Conservation (phyloP, 2,888 invertebrate genomes). For the Endotricha flammealis region DNA sequence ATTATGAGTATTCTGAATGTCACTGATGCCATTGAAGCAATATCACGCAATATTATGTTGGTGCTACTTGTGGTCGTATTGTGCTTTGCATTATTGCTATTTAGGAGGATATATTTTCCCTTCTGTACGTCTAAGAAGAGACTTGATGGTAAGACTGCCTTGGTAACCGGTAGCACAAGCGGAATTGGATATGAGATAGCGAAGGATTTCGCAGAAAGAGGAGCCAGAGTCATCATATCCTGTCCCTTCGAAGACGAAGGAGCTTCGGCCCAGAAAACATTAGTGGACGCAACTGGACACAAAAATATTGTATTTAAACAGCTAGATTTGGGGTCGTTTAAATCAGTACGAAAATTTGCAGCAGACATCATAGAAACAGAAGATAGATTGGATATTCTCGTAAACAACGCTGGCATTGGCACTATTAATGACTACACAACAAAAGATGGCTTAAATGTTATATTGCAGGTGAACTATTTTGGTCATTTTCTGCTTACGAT, state of each 20-base stretch:
- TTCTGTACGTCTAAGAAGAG: conserved; percentile 23
- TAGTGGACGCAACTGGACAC: conserved; percentile 80
- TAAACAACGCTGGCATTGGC: conserved; percentile 92
- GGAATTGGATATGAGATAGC: conserved; percentile 54
- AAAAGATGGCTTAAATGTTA: conserved; percentile 88
- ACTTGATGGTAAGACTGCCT: conserved; percentile 34
- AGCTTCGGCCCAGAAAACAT: conserved; percentile 64
- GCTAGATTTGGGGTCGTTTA: conserved; percentile 84
- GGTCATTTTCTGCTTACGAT: conserved; percentile 94
- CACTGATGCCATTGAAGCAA: too few relatives aligned
- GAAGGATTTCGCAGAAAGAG: too few relatives aligned
- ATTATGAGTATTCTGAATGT: too few relatives aligned
- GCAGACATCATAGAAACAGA: conserved; percentile 83
- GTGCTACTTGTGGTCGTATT: too few relatives aligned
- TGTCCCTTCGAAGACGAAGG: conserved; percentile 52
- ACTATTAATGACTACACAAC: conserved; percentile 74
- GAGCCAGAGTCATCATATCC: conserved; percentile 50
- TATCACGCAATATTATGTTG: too few relatives aligned
- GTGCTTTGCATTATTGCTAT: too few relatives aligned
- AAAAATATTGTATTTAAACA: conserved; percentile 81
- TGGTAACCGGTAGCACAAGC: conserved; percentile 53
- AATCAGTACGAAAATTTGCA: conserved; percentile 87
- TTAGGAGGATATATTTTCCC: too few relatives aligned
- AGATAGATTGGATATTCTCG: conserved; percentile 84
- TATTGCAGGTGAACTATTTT: conserved; percentile 94